Conservation (phyloP, 2,888 invertebrate genomes). For the Pegoplata infirma region DNA sequence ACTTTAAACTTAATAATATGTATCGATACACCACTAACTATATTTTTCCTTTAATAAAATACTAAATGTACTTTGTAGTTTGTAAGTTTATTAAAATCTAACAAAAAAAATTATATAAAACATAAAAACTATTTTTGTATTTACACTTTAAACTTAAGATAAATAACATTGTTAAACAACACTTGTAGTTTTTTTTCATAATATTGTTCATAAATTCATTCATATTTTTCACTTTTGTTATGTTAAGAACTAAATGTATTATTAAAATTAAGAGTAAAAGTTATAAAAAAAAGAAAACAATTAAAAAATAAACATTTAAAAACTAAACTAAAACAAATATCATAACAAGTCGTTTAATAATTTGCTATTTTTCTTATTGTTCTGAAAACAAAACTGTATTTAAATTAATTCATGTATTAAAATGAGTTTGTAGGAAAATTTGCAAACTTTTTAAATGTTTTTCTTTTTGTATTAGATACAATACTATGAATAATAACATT, state of each 20-base stretch:
- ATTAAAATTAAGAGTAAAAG: background rate
- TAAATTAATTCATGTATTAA: background rate
- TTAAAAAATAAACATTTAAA: background rate
- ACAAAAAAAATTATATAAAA: background rate
- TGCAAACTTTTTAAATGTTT: too few species aligned
- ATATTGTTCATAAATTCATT: background rate
- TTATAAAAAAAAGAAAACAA: too few species aligned
- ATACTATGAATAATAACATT: too few species aligned
- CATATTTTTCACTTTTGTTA: background rate
- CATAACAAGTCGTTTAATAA: background rate
- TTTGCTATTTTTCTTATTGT: background rate
- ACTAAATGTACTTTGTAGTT: too few species aligned
- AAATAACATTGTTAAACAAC: slow-evolving; percentile 10
- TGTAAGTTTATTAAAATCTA: too few species aligned
- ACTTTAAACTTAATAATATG: background rate
- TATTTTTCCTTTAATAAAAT: too few species aligned
- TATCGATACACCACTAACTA: too few species aligned
- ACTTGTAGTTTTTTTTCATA: background rate
- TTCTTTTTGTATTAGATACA: too few species aligned
- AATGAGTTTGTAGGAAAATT: too few species aligned
- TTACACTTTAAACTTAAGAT: background rate
- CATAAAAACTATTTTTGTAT: slow-evolving; percentile 14
- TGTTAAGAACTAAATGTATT: background rate
- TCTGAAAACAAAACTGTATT: background rate
- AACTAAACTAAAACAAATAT: background rate